These are phyloP conservation scores for Macropus fuliginosus DNA, from an alignment of 2,797 vertebrate genomes.

Conservation along the genomic window DNA sequence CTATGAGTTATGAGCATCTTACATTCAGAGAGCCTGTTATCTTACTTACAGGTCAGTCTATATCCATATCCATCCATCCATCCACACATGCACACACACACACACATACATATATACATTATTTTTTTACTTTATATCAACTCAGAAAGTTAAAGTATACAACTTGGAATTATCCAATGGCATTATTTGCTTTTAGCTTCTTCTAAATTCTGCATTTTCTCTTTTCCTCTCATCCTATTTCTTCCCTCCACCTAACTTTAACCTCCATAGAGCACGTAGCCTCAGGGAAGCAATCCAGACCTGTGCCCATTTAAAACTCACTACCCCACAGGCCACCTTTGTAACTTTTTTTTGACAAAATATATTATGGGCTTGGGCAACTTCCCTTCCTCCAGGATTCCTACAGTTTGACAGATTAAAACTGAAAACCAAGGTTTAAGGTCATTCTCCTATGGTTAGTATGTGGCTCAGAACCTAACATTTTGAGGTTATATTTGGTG, in stretches of 20 bases:
- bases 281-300: neutral
- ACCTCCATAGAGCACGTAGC: neutral
- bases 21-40: conserved; percentile 30
- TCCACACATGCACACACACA: too few relatives aligned
- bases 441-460: neutral
- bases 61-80: neutral
- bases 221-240: neutral
- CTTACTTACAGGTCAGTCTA: conserved; percentile 4
- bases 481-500: neutral
- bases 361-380: neutral
- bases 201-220: neutral
- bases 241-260: conserved; percentile 2
- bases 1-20: conserved; percentile 55
- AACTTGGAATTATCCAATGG: conserved; percentile 42
- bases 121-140: neutral
- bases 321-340: neutral
- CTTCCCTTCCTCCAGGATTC: neutral
- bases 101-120: too few relatives aligned
- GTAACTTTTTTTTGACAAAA: neutral
- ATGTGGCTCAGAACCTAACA: neutral
- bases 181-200: conserved; percentile 13
- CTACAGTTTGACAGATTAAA: conserved; percentile 35
- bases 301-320: neutral
- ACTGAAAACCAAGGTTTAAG: neutral
- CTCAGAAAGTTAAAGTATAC: conserved; percentile 24